phyloP scores from a whole-genome alignment of 37 sponge, comb jelly and placozoan species.

The Ianthella basta region DNA sequence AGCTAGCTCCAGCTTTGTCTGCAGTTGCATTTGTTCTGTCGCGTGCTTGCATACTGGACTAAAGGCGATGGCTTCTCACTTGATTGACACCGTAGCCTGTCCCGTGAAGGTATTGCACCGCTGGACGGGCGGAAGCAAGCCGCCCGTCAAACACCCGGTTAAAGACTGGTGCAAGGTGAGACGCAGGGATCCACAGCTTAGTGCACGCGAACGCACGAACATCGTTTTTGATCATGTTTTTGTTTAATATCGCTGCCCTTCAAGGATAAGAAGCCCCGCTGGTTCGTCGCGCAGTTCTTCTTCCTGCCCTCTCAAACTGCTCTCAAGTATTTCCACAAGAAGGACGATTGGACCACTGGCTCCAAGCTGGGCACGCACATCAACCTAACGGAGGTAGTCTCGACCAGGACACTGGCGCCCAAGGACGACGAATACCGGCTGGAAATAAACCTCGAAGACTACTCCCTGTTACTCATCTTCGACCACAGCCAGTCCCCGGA shows the following conservation, averaged over 20 bases:
- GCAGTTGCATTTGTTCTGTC: no score
- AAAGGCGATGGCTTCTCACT: background rate
- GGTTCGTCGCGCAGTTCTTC: conserved; percentile 19
- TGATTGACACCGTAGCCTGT: background rate
- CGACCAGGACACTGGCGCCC: background rate
- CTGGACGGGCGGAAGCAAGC: conserved; percentile 8
- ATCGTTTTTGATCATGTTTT: no score
- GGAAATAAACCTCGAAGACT: conserved; percentile 25
- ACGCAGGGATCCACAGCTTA: background rate
- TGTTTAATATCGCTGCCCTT: no score
- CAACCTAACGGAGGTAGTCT: conserved; percentile 5
- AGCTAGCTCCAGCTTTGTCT: no score
- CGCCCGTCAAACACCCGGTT: conserved; percentile 8
- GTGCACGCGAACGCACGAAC: background rate
- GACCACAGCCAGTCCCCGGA: background rate
- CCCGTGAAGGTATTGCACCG: conserved; percentile 18
- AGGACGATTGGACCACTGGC: conserved; percentile 16
- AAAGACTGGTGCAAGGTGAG: conserved; percentile 38
- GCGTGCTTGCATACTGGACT: background rate
- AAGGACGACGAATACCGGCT: conserved; percentile 19
- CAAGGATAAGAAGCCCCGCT: conserved; percentile 16
- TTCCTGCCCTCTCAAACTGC: background rate
- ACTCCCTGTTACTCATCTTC: conserved; percentile 11
- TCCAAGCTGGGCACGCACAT: conserved; percentile 14
- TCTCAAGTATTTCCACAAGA: conserved; percentile 13